These are phyloP conservation scores for Eupithecia centaureata DNA, from an alignment of 2,888 invertebrate genomes.

Conservation along the genomic window DNA sequence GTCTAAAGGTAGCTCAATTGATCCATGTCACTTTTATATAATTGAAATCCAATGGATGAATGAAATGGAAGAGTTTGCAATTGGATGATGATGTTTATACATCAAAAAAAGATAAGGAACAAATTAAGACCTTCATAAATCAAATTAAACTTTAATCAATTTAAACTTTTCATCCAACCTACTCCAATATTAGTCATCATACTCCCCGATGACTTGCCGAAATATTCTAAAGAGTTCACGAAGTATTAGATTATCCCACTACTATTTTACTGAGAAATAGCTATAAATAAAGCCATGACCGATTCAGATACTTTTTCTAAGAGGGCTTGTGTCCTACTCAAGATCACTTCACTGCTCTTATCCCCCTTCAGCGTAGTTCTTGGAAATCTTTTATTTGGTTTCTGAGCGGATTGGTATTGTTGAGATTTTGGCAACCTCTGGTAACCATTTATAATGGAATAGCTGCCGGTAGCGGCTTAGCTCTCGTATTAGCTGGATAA, in stretches of 20 bases:
- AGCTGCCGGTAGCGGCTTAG: not conserved
- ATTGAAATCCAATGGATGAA: not conserved
- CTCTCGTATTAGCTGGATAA: not conserved
- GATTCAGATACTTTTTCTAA: constrained; percentile 6
- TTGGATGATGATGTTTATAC: not conserved
- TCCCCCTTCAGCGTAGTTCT: not conserved
- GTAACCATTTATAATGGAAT: no score
- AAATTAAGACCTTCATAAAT: no score
- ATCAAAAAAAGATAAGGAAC: not conserved
- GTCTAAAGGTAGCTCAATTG: no score
- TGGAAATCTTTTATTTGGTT: not conserved
- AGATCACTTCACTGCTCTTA: constrained; percentile 3
- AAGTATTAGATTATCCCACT: constrained; percentile 3
- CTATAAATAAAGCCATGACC: constrained; percentile 10
- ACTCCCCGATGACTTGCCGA: not conserved
- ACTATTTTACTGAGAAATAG: not conserved
- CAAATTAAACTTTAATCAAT: not conserved
- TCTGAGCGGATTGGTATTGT: not conserved
- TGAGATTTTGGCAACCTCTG: not conserved
- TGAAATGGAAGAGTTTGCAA: not conserved
- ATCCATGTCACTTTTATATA: constrained; percentile 2
- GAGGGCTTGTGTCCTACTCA: not conserved
- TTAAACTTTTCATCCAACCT: not conserved
- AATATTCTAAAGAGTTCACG: not conserved
- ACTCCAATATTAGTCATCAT: constrained; percentile 4